Percentiles rank a stretch among this genome's conserved stretches.
Evolutionary conservation across 2,797 vertebrate genomes (phyloP).

Genomic region (Sebastes miniatus): DNA sequence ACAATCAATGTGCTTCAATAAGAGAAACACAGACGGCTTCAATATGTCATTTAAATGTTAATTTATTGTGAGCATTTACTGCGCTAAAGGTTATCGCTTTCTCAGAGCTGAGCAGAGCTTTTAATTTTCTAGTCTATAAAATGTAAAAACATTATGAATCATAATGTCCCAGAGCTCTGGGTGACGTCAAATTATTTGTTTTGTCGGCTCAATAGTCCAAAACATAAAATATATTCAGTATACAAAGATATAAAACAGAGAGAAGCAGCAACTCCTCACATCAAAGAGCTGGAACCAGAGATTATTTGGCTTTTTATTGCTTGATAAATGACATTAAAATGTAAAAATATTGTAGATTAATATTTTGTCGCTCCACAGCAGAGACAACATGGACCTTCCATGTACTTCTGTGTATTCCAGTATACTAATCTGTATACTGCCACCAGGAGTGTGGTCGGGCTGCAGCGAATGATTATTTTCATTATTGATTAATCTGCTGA

Average conservation of each 20-base stretch:
- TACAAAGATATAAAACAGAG: no score
- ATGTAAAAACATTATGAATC: background rate
- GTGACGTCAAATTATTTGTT: no score
- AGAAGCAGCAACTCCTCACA: no score
- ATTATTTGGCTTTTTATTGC: no score
- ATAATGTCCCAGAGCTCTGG: rapidly evolving
- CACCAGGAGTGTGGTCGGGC: background rate
- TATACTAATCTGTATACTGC: background rate
- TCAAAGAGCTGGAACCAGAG: no score
- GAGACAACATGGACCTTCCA: no score
- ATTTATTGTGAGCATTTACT: background rate
- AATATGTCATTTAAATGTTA: background rate
- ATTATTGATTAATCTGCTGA: background rate
- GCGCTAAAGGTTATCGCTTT: background rate
- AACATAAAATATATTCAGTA: no score
- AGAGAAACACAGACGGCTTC: background rate
- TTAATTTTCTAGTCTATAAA: background rate
- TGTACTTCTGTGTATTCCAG: background rate
- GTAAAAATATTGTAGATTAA: background rate
- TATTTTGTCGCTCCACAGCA: background rate
- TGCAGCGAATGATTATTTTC: background rate
- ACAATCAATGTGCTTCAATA: background rate
- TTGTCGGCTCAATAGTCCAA: no score
- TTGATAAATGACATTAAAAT: background rate
- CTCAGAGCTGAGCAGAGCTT: background rate